Conservation (phyloP, 2,113 vertebrate species). For the Pelecanus crispus region DNA sequence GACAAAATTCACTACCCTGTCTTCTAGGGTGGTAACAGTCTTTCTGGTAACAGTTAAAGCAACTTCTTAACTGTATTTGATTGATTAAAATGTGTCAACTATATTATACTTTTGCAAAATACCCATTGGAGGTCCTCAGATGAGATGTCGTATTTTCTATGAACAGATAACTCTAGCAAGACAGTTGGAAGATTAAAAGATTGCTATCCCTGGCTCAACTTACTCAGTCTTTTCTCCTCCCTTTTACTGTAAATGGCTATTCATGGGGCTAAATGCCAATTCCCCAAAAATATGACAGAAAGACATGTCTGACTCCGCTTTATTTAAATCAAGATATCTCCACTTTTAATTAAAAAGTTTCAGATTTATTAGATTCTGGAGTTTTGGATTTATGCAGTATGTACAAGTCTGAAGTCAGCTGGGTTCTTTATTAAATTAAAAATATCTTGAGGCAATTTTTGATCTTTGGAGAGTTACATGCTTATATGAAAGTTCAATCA, state of each 20-base stretch:
- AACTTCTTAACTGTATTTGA: background rate
- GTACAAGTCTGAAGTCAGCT: background rate
- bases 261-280: conserved; percentile 1
- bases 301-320: background rate
- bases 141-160: background rate
- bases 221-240: background rate
- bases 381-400: conserved; percentile 9
- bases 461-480: conserved; percentile 37
- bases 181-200: background rate
- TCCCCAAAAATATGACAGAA: background rate
- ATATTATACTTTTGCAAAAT: background rate
- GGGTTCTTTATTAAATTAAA: conserved; percentile 44
- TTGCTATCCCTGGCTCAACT: background rate
- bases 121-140: background rate
- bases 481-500: conserved; percentile 42
- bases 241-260: background rate
- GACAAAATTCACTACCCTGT: background rate
- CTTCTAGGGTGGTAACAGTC: background rate
- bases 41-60: background rate
- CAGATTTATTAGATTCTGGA: conserved; percentile 28
- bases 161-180: background rate
- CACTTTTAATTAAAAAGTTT: conserved; percentile 60
- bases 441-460: conserved; percentile 47
- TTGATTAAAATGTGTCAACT: background rate
- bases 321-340: background rate